A percentile compares a stretch with the other conserved stretches of the same genome.
Evolutionary conservation across 2,797 vertebrate genomes (phyloP).

Genomic region (Lepus townsendii): DNA sequence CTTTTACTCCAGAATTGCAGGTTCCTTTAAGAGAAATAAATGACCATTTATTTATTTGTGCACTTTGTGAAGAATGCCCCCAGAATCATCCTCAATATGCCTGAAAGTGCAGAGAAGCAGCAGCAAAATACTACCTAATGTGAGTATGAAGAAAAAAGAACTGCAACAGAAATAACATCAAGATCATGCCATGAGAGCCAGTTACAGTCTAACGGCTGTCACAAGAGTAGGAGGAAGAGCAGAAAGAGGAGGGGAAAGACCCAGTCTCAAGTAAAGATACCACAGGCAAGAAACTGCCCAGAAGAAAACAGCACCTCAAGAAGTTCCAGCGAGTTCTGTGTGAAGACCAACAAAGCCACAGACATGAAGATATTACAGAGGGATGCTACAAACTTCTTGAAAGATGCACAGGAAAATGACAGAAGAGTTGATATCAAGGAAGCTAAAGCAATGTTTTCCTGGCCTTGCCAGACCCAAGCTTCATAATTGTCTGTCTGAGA

Average conservation of each 20-base stretch:
- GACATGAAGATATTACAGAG: neutral
- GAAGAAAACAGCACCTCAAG: neutral
- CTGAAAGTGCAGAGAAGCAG: neutral
- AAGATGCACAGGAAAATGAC: neutral
- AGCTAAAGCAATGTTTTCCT: neutral
- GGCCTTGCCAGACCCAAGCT: neutral
- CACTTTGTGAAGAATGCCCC: neutral
- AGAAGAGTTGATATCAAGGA: neutral
- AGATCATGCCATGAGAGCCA: neutral
- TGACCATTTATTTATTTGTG: neutral
- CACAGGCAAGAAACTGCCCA: neutral
- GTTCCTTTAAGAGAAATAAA: neutral
- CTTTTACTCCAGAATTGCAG: conserved; percentile 16
- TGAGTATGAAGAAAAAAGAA: neutral
- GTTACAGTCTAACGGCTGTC: neutral
- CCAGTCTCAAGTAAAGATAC: neutral
- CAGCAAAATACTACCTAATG: neutral
- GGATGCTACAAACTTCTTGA: neutral
- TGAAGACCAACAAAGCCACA: neutral
- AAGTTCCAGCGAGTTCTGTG: neutral
- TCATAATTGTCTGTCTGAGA: neutral
- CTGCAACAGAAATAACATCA: neutral
- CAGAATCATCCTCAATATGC: neutral
- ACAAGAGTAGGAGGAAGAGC: neutral
- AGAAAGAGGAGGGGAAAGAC: neutral